Evolutionary conservation across 2,888 invertebrate species (phyloP).

Genomic region (Nysson spinosus): DNA sequence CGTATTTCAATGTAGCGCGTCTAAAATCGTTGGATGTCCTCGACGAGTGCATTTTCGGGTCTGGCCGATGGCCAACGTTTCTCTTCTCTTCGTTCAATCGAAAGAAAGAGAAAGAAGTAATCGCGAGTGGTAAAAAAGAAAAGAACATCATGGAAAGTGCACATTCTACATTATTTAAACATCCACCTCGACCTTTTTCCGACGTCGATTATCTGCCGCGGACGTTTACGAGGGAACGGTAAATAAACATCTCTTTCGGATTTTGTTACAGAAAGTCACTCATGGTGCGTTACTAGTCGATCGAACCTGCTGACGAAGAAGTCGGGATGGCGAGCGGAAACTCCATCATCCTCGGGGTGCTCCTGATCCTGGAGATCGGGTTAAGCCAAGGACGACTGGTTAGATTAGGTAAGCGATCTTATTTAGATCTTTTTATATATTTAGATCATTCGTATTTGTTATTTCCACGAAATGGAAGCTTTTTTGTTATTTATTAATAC

Average conservation of each 20-base stretch:
- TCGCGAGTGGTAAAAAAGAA: background rate
- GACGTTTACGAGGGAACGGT: background rate
- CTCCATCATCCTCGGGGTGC: constrained; percentile 62
- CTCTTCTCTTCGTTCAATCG: no score
- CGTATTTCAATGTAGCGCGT: constrained; percentile 40
- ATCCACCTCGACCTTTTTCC: constrained; percentile 3
- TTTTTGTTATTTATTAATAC: no score
- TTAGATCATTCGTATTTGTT: no score
- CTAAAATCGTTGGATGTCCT: constrained; percentile 17
- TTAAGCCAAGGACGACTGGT: constrained; percentile 55
- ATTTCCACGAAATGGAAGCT: no score
- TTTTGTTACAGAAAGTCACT: constrained; percentile 63
- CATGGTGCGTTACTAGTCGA: constrained; percentile 62
- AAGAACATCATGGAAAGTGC: constrained; percentile 1
- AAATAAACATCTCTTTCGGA: constrained; percentile 18
- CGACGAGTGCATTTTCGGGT: constrained; percentile 16
- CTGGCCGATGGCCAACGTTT: constrained; percentile 37
- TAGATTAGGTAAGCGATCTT: constrained; percentile 64
- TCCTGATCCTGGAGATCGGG: constrained; percentile 60
- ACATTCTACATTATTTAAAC: constrained; percentile 8
- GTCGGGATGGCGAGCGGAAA: constrained; percentile 66
- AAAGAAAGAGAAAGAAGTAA: background rate
- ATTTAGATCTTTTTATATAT: no score
- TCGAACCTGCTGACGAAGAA: constrained; percentile 52
- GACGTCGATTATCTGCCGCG: constrained; percentile 2